Evolutionary conservation across 2,113 vertebrate genomes (phyloP).

Genomic region (Microtus ochrogaster): DNA sequence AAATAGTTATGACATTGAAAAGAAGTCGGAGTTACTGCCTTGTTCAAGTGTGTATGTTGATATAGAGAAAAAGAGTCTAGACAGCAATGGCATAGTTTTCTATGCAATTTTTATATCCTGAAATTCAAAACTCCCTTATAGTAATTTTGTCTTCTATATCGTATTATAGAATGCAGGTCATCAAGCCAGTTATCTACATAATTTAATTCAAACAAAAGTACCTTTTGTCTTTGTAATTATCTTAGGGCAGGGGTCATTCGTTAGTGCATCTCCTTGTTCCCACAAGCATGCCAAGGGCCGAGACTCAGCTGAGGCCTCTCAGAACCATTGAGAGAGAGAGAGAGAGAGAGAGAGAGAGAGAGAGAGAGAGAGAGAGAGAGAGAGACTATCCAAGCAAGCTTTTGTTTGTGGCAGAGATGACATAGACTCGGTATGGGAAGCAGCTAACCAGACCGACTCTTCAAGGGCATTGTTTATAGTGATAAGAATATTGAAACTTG

Average conservation of each 20-base stretch:
- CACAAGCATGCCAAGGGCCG: neutral
- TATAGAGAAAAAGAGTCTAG: neutral
- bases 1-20: neutral
- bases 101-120: neutral
- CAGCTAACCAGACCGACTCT: neutral
- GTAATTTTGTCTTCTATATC: neutral
- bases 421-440: neutral
- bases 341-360: no score
- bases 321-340: no score
- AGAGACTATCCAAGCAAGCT: no score
- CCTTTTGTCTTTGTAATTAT: neutral
- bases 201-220: neutral
- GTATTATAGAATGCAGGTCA: neutral
- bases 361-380: no score
- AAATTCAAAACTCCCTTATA: neutral
- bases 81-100: neutral
- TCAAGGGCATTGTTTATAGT: constrained; percentile 23
- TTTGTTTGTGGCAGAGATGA: neutral
- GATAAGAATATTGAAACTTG: constrained; percentile 21
- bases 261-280: neutral
- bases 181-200: neutral
- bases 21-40: neutral
- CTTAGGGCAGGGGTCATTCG: neutral
- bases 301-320: neutral
- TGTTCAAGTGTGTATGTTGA: neutral